A percentile compares a stretch with the other conserved stretches of the same genome.
Evolutionary conservation across 2,888 invertebrate species (phyloP).

Genomic region (Gortyna flavago): DNA sequence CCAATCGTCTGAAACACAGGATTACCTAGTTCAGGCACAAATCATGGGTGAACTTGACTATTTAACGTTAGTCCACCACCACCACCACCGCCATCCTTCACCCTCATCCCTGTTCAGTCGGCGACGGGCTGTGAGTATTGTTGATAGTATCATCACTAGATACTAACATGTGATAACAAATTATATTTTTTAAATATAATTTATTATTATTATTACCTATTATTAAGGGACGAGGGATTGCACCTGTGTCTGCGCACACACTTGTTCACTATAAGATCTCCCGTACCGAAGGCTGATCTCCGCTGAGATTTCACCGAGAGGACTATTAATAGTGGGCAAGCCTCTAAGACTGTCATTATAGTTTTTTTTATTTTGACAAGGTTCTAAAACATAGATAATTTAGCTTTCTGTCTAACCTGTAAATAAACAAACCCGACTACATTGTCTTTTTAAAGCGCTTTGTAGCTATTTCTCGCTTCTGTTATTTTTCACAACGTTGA

Average conservation of each 20-base stretch:
- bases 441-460: constrained; percentile 14
- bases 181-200: too few relatives aligned
- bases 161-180: too few relatives aligned
- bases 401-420: not conserved
- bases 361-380: not conserved
- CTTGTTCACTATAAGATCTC: not conserved
- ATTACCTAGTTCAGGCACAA: too few relatives aligned
- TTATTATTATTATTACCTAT: too few relatives aligned
- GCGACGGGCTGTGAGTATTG: too few relatives aligned
- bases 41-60: too few relatives aligned
- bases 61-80: too few relatives aligned
- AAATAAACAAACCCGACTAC: not conserved
- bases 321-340: not conserved
- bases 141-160: too few relatives aligned
- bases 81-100: too few relatives aligned
- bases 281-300: not conserved
- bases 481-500: constrained; percentile 17
- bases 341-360: not conserved
- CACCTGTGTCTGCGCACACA: not conserved
- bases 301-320: not conserved
- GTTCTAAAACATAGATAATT: not conserved
- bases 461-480: not conserved
- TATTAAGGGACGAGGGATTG: too few relatives aligned
- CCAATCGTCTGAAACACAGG: too few relatives aligned
- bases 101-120: too few relatives aligned